Conservation (phyloP, 1,140 invertebrate genomes). For the Ptiloglossa arizonensis region DNA sequence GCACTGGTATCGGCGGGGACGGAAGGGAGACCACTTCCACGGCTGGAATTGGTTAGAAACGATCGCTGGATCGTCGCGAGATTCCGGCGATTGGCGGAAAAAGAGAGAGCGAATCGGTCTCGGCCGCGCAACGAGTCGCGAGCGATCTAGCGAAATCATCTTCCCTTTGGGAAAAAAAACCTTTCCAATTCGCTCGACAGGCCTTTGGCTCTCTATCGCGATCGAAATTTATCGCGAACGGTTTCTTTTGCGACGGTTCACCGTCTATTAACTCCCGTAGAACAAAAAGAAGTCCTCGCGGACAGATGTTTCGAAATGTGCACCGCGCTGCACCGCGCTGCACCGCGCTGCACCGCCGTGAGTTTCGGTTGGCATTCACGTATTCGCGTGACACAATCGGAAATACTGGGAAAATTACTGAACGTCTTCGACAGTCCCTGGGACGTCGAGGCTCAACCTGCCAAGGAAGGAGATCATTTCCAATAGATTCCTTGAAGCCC, state of each 20-base stretch:
- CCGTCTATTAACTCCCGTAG: background rate
- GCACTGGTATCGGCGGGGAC: constrained; percentile 46
- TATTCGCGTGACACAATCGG: background rate
- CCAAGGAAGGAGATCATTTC: constrained; percentile 30
- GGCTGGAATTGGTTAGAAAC: constrained; percentile 45
- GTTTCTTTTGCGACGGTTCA: background rate
- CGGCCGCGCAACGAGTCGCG: background rate
- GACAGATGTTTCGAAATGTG: background rate
- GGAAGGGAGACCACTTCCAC: background rate
- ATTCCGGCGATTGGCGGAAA: constrained; percentile 43
- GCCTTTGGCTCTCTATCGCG: background rate
- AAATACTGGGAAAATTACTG: constrained; percentile 3
- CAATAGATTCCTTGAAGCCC: constrained; percentile 29
- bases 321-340: background rate
- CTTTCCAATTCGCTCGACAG: background rate
- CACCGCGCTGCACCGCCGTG: background rate
- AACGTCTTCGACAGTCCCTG: background rate
- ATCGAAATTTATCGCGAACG: constrained; percentile 4
- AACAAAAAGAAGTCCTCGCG: background rate
- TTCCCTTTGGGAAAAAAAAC: background rate
- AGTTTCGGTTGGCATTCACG: background rate
- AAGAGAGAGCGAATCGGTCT: constrained; percentile 10
- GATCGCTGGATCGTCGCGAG: constrained; percentile 36
- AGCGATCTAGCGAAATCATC: constrained; percentile 19
- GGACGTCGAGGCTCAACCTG: background rate